phyloP scores from a whole-genome alignment of 2,888 invertebrate genomes.

The Leucania comma region DNA sequence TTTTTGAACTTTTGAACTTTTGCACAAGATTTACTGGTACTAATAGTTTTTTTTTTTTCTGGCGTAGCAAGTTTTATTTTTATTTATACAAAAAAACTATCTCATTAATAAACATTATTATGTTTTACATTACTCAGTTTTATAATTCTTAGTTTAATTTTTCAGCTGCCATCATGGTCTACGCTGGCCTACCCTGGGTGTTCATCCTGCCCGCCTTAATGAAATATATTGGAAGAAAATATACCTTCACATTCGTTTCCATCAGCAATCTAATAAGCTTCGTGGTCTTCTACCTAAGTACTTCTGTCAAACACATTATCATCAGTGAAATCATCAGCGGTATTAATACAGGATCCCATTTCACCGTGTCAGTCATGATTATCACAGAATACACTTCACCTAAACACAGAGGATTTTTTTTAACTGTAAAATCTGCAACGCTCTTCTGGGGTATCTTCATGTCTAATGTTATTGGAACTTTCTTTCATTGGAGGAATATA shows the following conservation, averaged over 20 bases:
- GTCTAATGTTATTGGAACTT: conserved; percentile 71
- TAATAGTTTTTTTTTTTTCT: no score
- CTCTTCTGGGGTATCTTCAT: conserved; percentile 55
- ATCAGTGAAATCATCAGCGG: conserved; percentile 65
- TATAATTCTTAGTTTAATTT: conserved; percentile 2
- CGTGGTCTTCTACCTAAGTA: conserved; percentile 57
- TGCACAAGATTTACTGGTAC: no score
- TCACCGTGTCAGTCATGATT: conserved; percentile 54
- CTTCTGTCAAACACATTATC: conserved; percentile 59
- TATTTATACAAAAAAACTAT: not conserved
- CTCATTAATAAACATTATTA: not conserved
- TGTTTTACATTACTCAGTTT: not conserved
- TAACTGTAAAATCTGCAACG: conserved; percentile 64
- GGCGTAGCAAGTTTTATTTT: not conserved
- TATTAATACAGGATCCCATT: conserved; percentile 45
- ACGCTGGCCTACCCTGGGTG: conserved; percentile 50
- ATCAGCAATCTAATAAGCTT: conserved; percentile 47
- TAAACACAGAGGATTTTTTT: conserved; percentile 60
- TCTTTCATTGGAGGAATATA: conserved; percentile 69
- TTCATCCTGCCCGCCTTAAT: conserved; percentile 51
- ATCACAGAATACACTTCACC: conserved; percentile 52
- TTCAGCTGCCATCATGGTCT: conserved; percentile 58
- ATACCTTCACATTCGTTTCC: conserved; percentile 41
- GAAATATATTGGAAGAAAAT: conserved; percentile 52
- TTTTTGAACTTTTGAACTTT: no score